Evolutionary conservation across 2,113 vertebrate species (phyloP).

Genomic region (Sturnira hondurensis): DNA sequence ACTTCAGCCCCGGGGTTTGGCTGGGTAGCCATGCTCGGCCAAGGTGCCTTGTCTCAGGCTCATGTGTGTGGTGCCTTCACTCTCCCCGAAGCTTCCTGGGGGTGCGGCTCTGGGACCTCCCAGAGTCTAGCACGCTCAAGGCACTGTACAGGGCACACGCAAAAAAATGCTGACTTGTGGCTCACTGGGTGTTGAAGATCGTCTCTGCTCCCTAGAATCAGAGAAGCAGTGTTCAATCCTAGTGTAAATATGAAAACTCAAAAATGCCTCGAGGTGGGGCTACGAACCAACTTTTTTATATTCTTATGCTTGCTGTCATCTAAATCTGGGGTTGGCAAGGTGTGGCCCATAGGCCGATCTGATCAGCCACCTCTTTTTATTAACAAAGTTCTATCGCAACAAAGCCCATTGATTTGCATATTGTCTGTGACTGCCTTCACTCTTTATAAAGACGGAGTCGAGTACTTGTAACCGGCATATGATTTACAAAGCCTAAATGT

Average conservation of each 20-base stretch:
- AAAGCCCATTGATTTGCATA: background rate
- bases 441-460: background rate
- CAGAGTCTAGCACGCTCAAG: no score
- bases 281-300: background rate
- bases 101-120: background rate
- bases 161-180: background rate
- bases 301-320: background rate
- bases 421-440: background rate
- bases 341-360: background rate
- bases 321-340: background rate
- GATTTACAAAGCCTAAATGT: background rate
- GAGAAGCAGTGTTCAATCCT: background rate
- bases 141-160: no score
- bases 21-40: background rate
- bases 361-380: background rate
- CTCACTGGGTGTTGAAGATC: background rate
- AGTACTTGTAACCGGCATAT: background rate
- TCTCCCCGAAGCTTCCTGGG: background rate
- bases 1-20: background rate
- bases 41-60: background rate
- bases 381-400: background rate
- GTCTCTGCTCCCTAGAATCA: background rate
- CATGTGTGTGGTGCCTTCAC: background rate
- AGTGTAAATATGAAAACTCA: background rate
- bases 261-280: background rate